Conservation (phyloP, 2,888 invertebrate genomes). For the Xanthorhoe designata region DNA sequence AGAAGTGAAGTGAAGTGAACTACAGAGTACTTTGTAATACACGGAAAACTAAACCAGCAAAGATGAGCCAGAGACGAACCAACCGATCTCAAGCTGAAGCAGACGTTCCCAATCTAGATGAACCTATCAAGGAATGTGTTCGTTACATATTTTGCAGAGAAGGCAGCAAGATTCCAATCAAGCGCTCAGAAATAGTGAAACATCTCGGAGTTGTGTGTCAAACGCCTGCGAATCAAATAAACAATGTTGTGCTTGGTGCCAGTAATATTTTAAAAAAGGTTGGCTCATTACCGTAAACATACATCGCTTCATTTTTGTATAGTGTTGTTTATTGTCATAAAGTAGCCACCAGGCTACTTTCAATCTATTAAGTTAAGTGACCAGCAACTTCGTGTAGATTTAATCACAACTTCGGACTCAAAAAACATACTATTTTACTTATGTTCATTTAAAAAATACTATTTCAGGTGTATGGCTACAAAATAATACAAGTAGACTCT, state of each 20-base stretch:
- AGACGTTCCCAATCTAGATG: constrained; percentile 47
- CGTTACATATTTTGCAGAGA: constrained; percentile 70
- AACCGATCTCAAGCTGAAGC: constrained; percentile 41
- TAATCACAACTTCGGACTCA: no score
- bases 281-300: background rate
- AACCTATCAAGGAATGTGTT: constrained; percentile 68
- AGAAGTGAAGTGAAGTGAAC: no score
- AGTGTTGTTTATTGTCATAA: no score
- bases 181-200: constrained; percentile 67
- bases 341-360: no score
- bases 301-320: background rate
- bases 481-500: constrained; percentile 70
- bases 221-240: constrained; percentile 55
- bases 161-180: constrained; percentile 75
- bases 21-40: no score
- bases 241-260: constrained; percentile 60
- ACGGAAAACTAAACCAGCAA: no score
- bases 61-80: constrained; percentile 57
- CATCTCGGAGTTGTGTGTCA: constrained; percentile 61
- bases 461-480: constrained; percentile 81
- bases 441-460: no score
- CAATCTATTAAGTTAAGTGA: no score
- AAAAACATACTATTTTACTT: no score
- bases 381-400: no score
- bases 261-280: constrained; percentile 65